Conservation (phyloP, 2,888 invertebrate genomes). For the Lasioglossum pauxillum region DNA sequence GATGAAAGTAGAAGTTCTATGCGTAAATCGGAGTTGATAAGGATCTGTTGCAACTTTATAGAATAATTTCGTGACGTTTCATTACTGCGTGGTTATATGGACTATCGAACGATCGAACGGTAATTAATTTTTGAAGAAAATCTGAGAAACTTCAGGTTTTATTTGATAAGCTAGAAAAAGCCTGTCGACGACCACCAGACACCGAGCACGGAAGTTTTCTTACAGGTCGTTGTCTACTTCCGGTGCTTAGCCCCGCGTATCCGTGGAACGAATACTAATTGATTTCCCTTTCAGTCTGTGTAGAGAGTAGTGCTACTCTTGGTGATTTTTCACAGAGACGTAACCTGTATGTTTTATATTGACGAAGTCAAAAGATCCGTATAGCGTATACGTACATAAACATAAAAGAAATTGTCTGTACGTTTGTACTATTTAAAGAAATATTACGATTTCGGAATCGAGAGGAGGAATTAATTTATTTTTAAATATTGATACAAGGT, state of each 20-base stretch:
- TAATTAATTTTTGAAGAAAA: not conserved
- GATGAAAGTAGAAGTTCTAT: not conserved
- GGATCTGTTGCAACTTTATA: not conserved
- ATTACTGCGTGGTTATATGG: not conserved
- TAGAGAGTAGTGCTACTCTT: no score
- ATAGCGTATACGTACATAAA: no score
- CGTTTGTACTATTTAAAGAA: no score
- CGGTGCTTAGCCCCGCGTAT: not conserved
- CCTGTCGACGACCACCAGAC: not conserved
- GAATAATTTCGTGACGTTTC: not conserved
- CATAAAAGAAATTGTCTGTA: no score
- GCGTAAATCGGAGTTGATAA: not conserved
- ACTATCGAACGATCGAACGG: not conserved
- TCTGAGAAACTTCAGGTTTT: not conserved
- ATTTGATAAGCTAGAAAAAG: not conserved
- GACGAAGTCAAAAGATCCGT: no score
- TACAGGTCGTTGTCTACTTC: constrained; percentile 15
- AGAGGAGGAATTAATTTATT: no score
- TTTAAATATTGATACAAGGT: no score
- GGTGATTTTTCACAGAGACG: no score
- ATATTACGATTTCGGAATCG: no score
- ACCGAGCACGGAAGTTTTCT: not conserved
- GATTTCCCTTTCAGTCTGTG: not conserved
- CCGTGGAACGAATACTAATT: constrained; percentile 14
- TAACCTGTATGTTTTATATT: no score